phyloP scores from a whole-genome alignment of 2,113 vertebrate species.

The Leucoraja erinaceus region DNA sequence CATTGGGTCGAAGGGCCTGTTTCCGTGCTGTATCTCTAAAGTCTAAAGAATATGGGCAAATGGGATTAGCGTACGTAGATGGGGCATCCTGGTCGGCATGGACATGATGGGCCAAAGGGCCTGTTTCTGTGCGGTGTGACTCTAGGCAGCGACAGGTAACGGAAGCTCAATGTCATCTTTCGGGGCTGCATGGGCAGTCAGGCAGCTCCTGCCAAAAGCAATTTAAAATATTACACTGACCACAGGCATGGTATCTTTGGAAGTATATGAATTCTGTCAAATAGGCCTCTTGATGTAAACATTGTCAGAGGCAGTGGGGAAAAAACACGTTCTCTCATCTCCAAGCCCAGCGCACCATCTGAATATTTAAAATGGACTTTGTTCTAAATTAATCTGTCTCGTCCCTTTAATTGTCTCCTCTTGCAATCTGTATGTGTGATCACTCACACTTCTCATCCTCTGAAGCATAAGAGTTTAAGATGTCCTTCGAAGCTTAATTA shows the following conservation, averaged over 20 bases:
- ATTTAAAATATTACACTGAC: background rate
- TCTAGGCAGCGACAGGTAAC: too few species aligned
- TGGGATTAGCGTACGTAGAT: too few species aligned
- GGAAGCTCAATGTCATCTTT: too few species aligned
- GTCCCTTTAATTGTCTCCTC: background rate
- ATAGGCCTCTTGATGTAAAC: background rate
- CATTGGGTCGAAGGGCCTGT: too few species aligned
- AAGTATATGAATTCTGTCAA: background rate
- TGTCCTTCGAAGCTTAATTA: conserved; percentile 4
- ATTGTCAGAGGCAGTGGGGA: background rate
- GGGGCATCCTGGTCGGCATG: too few species aligned
- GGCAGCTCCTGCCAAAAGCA: background rate
- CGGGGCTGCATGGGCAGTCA: background rate
- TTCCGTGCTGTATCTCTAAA: too few species aligned
- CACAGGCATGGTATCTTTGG: background rate
- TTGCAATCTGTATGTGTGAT: background rate
- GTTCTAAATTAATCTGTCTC: background rate
- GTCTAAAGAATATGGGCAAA: too few species aligned
- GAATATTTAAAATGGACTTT: background rate
- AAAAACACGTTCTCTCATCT: background rate
- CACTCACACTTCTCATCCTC: background rate
- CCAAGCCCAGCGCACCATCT: background rate
- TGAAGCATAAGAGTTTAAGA: background rate
- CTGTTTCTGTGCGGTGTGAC: too few species aligned
- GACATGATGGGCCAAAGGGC: too few species aligned